A percentile compares a stretch with the other conserved stretches of the same genome.
Evolutionary conservation across 1,140 invertebrate genomes (phyloP).

Genomic region (Hestina assimilis): DNA sequence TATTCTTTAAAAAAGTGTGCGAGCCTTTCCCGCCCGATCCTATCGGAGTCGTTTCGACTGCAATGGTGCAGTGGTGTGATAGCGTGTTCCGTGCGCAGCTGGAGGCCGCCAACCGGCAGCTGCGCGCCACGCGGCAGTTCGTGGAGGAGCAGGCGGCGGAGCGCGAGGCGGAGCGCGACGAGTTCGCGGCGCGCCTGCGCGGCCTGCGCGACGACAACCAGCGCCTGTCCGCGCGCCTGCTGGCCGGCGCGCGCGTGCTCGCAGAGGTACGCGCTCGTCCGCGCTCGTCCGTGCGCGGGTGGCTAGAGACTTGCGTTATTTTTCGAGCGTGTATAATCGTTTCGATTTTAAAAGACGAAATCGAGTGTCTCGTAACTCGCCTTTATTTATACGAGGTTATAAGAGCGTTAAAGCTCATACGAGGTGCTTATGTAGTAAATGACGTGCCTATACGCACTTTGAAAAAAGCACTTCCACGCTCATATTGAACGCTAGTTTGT

Average conservation of each 20-base stretch:
- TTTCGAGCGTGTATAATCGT: background rate
- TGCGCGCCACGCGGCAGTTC: constrained; percentile 85
- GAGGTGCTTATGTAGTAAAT: too few species aligned
- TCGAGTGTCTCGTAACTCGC: background rate
- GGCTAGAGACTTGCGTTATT: constrained; percentile 46
- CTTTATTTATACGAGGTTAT: too few species aligned
- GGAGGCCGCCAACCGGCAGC: constrained; percentile 88
- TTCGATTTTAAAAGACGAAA: background rate
- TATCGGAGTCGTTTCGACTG: too few species aligned
- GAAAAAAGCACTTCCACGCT: too few species aligned
- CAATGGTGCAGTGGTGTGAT: too few species aligned
- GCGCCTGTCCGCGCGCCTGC: constrained; percentile 81
- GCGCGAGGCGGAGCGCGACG: constrained; percentile 88
- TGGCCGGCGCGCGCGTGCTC: constrained; percentile 75
- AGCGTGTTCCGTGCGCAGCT: too few species aligned
- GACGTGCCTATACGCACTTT: too few species aligned
- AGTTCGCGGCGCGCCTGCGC: constrained; percentile 82
- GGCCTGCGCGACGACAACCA: constrained; percentile 80
- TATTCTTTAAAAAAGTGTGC: too few species aligned
- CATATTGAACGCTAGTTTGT: too few species aligned
- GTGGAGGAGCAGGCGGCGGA: constrained; percentile 89
- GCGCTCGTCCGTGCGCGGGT: constrained; percentile 80
- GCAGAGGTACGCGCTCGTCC: constrained; percentile 78
- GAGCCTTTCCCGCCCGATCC: too few species aligned
- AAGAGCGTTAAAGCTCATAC: too few species aligned